Evolutionary conservation across 2,113 vertebrate genomes (phyloP).

Genomic region (Oncorhynchus gorbuscha): DNA sequence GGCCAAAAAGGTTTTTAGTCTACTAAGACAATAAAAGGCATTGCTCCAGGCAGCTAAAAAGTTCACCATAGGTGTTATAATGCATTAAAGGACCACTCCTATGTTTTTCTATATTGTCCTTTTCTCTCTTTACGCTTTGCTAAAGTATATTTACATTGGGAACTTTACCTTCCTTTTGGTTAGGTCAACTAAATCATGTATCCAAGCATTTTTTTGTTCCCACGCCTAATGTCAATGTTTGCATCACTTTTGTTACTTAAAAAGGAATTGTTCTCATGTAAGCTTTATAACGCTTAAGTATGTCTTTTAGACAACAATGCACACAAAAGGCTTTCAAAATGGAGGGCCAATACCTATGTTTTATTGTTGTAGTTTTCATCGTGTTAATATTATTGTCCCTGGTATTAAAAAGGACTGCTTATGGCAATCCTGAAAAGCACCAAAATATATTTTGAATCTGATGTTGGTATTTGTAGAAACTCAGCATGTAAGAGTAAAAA

Average conservation of each 20-base stretch:
- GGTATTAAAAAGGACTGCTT: conserved; percentile 2
- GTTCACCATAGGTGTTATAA: conserved; percentile 61
- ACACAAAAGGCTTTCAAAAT: neutral
- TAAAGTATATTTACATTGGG: conserved; percentile 47
- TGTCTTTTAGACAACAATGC: neutral
- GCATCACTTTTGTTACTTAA: conserved; percentile 30
- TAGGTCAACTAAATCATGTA: conserved; percentile 39
- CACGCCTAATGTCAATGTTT: conserved; percentile 44
- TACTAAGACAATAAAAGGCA: conserved; percentile 57
- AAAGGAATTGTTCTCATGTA: neutral
- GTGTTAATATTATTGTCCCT: conserved; percentile 6
- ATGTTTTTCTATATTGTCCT: conserved; percentile 49
- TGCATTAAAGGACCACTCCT: conserved; percentile 40
- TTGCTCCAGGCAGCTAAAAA: conserved; percentile 74
- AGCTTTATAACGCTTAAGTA: neutral
- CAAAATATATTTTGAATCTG: neutral
- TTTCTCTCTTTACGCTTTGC: conserved; percentile 45
- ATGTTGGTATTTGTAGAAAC: neutral
- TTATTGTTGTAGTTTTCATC: neutral
- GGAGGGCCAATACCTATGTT: neutral
- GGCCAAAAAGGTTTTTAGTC: conserved; percentile 65
- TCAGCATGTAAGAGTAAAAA: neutral
- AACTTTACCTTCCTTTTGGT: conserved; percentile 54
- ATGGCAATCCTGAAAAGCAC: conserved; percentile 8
- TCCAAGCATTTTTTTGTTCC: conserved; percentile 41